Evolutionary conservation across 2,113 vertebrate species (phyloP), one percentile per base, ranked within the genome.

Genomic region (Barnardius zonarius): DNA sequence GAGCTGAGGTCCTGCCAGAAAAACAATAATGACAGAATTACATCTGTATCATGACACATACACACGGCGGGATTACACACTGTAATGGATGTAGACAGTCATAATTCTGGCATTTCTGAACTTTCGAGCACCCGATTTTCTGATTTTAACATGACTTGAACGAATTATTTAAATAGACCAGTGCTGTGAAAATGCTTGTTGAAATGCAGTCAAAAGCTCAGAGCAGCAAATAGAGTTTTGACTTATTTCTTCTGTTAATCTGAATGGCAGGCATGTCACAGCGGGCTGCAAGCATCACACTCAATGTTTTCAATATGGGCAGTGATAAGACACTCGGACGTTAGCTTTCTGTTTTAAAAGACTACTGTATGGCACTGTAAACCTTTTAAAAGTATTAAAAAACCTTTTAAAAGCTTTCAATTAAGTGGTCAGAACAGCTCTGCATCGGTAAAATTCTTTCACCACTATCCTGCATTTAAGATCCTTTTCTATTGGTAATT

Each of bases 251-350:
- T 8, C 27, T 19, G 13, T 27, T 23, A 17, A 30, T 69, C 11
- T 75, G 61, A 41, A 4, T 52, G 37, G n/a, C 39, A 46, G n/a
- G 17, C 5, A 1, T 37, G 7, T 63, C 15, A 9, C 41, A 23
- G 48, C 5, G 3, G 0, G 0, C 75, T 51, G 19, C 31, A 52
- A 62, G 9, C 0, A 0, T 78, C 24, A 11, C n/a, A 5, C 18
- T 41, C 5, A 0, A 1, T 33, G 19, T n/a, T 86, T 76, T 49
- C 31, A 31, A 13, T 17, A 4, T 2, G 12, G 33, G 13, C 35
- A 19, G 15, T 30, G 31, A 20, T 24, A 24, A 31, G 35, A 67
- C 10, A 33, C 10, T 44, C 5, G 3, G 17, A 33, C 49, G 44
- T 51, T 11, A 16, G 37, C 52, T 33, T 55, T 59, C 43, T 11